A percentile compares a stretch with the other conserved stretches of the same genome.
phyloP scores from a whole-genome alignment of 2,888 invertebrate species.

The Caenorhabditis sp. region DNA sequence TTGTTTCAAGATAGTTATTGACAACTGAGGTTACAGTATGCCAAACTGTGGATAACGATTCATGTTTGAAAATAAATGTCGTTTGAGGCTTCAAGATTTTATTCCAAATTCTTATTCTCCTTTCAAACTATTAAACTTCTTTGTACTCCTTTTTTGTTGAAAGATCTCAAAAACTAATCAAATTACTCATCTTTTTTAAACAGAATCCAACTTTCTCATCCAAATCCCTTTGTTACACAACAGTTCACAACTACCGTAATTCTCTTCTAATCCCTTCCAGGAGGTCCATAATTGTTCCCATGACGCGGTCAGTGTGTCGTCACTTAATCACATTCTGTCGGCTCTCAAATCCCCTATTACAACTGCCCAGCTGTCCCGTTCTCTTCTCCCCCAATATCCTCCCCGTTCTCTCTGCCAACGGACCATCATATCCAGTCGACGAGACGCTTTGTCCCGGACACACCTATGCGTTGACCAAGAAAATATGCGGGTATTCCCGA shows the following conservation, averaged over 20 bases:
- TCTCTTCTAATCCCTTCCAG: background rate
- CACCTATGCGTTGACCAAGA: slow-evolving; percentile 36
- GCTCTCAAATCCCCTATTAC: slow-evolving; percentile 22
- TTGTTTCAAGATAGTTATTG: too few species aligned
- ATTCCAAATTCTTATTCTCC: too few species aligned
- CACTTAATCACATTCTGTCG: slow-evolving; percentile 22
- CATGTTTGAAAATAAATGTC: too few species aligned
- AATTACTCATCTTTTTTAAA: too few species aligned
- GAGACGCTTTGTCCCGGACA: slow-evolving; percentile 45
- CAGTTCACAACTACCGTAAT: background rate
- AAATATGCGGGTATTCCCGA: slow-evolving; percentile 29
- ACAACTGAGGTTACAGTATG: too few species aligned
- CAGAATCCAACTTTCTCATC: too few species aligned
- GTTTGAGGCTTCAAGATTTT: too few species aligned
- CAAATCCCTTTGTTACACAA: too few species aligned
- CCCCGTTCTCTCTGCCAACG: background rate
- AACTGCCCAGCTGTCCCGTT: slow-evolving; percentile 17
- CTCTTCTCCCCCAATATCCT: background rate
- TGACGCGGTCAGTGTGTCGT: slow-evolving; percentile 2
- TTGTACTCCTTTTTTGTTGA: too few species aligned
- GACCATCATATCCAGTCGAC: slow-evolving; percentile 47
- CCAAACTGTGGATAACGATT: too few species aligned
- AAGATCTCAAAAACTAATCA: too few species aligned
- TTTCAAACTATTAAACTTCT: too few species aligned
- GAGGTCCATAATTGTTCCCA: background rate